These are phyloP conservation scores for Ectemnius lituratus DNA, from an alignment of 2,888 invertebrate genomes.

Conservation along the genomic window DNA sequence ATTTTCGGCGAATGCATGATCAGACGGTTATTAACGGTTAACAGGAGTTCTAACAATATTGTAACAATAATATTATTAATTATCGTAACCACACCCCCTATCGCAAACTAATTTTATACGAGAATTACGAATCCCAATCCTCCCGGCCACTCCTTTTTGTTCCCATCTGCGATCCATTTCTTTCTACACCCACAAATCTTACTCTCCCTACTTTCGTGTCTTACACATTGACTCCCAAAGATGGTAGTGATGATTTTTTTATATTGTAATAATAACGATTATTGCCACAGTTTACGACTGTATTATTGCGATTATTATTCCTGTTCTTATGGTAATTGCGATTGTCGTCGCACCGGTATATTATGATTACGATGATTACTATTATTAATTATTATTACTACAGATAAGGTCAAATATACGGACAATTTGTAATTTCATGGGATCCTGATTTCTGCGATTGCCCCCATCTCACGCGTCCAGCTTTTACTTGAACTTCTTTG, in stretches of 20 bases:
- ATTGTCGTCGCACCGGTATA: slow-evolving; percentile 61
- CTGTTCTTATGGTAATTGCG: slow-evolving; percentile 56
- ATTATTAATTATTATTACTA: slow-evolving; percentile 64
- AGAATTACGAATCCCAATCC: slow-evolving; percentile 28
- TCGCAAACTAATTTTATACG: slow-evolving; percentile 56
- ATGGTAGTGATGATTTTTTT: slow-evolving; percentile 69
- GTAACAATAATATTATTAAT: slow-evolving; percentile 58
- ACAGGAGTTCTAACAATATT: slow-evolving; percentile 55
- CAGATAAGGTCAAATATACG: slow-evolving; percentile 71
- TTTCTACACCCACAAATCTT: slow-evolving; percentile 14
- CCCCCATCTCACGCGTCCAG: too few relatives aligned
- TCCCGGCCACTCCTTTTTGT: slow-evolving; percentile 21
- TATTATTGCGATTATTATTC: slow-evolving; percentile 56
- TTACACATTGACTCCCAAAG: slow-evolving; percentile 71
- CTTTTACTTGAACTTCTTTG: too few relatives aligned
- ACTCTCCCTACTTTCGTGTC: slow-evolving; percentile 33
- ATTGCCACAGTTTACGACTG: slow-evolving; percentile 52
- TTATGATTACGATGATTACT: slow-evolving; percentile 65
- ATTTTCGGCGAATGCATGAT: slow-evolving; percentile 44
- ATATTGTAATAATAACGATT: slow-evolving; percentile 52
- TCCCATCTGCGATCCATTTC: slow-evolving; percentile 25
- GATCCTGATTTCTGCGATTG: slow-evolving; percentile 32
- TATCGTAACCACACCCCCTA: slow-evolving; percentile 44
- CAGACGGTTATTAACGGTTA: slow-evolving; percentile 51
- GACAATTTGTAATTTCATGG: slow-evolving; percentile 66